Base-by-base conservation (phyloP, 2,888 invertebrate species). In the Ormyrus thymus region DNA sequence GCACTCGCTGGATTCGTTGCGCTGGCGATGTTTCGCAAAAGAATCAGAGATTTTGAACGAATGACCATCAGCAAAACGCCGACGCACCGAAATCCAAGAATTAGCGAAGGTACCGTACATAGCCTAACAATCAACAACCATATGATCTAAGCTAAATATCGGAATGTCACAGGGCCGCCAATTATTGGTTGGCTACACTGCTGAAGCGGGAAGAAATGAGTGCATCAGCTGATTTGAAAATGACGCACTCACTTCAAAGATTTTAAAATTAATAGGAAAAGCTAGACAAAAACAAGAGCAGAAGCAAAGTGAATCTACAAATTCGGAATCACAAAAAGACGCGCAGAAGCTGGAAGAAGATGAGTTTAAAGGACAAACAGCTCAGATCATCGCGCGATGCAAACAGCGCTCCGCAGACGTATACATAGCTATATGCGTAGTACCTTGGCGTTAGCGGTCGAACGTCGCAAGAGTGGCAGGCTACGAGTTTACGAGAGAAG, bases 121-220 rank as follows among this genome's bases (percentile, higher is more conserved):
- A 72, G 71, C 76, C 70, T 76, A 61, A 69, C 48, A 75, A 64
- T 69, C 56, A 48, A 48, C 56, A 69, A 76, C 64, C 76, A 56
- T 51, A 62, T 62, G 58, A 66, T 58, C 62, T 55, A 45, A n/a
- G 53, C 53, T 11, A 50, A n/a, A 59, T 29, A 29, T 29, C 29
- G 29, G 29, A 29, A 29, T 29, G 29, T 29, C 29, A 29, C 58
- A 74, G 58, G 10, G 9, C 7, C 50, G 11, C 74, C 74, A 74
- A 74, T 58, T n/a, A 29, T 15, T 0, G 6, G 56, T 76, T 76
- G 76, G 76, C 10, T 46, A 13, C 62, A 62, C n/a, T 68, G 75
- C 10, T 7, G 5, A 10, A 5, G 51, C 53, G 43, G 50, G 15
- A 48, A 66, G 5, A 51, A n/a, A 46, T n/a, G 8, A 56, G 56